Base-by-base conservation (phyloP, 2,888 invertebrate genomes). In the Lasioglossum lativentre region DNA sequence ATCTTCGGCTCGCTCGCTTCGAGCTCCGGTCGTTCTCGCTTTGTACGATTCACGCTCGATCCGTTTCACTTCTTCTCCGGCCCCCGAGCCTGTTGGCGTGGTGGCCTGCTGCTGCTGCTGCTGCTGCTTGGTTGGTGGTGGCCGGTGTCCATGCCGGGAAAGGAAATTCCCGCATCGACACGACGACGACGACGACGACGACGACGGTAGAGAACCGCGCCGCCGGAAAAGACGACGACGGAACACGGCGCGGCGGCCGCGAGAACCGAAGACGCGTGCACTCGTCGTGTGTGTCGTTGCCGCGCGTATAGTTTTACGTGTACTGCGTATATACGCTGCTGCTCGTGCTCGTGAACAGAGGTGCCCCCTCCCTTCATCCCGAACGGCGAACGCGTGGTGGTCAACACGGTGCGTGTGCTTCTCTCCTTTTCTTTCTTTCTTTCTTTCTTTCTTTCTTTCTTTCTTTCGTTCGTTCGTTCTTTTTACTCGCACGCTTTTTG, bases 381-480 rank as follows among this genome's bases (percentile, higher is more conserved):
- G 82, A 79, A 74, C 86, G 83, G 83, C 83, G 83, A 91, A 91
- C 90, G 91, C 91, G 93, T 90, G 90, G 89, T 89, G 89, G 88
- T 89, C 91, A 90, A 92, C 92, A 91, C 87, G 91, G 93, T 93
- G 89, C 91, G 91, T 91, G 90, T 90, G 88, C 85, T 84, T 86
- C 76, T 75, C 79, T 85, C 84, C 82, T 83, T 68, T 68, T 85
- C 83, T 80, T 74, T 73, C 79, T 84, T 68, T 76, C 81, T 86
- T 75, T 68, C 34, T 34, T 59, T 45, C 38, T 14, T 16, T 40
- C n/a, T 52, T 79, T 45, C 16, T 66, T 30, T 66, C 23, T 63
- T 79, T 56, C 34, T 34, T n/a, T n/a, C n/a, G n/a, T n/a, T n/a
- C n/a, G n/a, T n/a, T n/a, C n/a, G n/a, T n/a, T n/a, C n/a, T n/a